Base-by-base conservation (phyloP, 2,113 vertebrate genomes). In the Dipodomys spectabilis region DNA sequence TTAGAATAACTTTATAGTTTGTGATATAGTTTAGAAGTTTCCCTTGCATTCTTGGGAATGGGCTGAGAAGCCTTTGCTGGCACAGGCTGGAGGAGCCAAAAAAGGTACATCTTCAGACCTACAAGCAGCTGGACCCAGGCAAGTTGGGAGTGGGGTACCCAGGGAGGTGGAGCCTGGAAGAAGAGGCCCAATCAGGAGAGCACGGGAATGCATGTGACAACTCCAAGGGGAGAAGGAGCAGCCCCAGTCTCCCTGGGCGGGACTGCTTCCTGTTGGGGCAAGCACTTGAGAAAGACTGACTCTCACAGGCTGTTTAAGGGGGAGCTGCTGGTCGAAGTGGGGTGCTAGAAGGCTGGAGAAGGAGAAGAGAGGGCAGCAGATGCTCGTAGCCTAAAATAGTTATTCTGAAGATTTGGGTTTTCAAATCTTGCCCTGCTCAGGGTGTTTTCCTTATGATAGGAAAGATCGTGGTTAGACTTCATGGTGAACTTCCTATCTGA, bases 241-340 rank as follows among this genome's bases (percentile, higher is more conserved):
- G 94, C 67, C 91, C 27, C 6, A 1, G 49, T 13, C 53, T 57
- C 39, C 39, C 53, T 57, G 92, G 87, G 94, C 35, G 44, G 83
- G 91, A 88, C 91, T 32, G 90, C 87, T 96, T 97, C 94, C 95
- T 97, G 96, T 92, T 91, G 93, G 92, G 92, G 91, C 86, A 95
- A 92, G 93, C 27, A 30, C 92, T 96, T 95, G 95, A 96, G 93
- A 95, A 95, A 96, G 91, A 91, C 89, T 83, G 53, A 68, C 88
- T 67, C 12, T n/a, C 79, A 60, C 80, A 86, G 91, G 78, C 83
- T 77, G 65, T 62, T 57, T 86, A 16, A 32, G 89, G 94, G 32
- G 95, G 92, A 94, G 88, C 84, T 72, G 87, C 94, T 87, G 81
- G 77, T 75, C 35, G 77, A 69, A 95, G 65, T 64, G 83, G 81